Base-by-base conservation (phyloP, 2,888 invertebrate species). In the Leptinotarsa juncta region DNA sequence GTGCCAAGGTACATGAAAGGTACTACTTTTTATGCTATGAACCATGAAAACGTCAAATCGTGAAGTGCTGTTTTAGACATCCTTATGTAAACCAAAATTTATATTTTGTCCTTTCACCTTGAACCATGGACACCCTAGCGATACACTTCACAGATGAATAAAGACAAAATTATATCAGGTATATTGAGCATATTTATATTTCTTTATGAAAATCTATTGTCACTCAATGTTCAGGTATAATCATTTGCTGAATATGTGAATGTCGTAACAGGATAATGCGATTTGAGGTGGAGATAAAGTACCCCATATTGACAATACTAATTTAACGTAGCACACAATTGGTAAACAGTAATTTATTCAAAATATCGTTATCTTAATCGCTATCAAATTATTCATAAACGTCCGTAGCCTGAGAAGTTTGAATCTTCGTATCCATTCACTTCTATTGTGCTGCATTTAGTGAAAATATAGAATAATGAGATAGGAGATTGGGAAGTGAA, bases 261-360 rank as follows among this genome's bases (percentile, higher is more conserved):
- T 3, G 26, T 15, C 23, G 23, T 16, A 1, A 57, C 26, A 57
- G 15, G 15, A 23, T 20, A 23, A 57, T 57, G 12, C 57, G 23
- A 23, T 57, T 57, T 4, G 15, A 57, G 57, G 20, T 57, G 57
- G 15, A 23, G 57, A 57, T 57, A 57, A 57, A 15, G 57, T 57
- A 23, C 57, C 15, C 15, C n/a, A 51, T 16, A 57, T 20, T 57
- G 26, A 57, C 57, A 57, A 57, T 23, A 23, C 26, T 57, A 57
- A 57, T 57, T 57, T 57, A 14, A 12, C 18, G 12, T 18, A 53
- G 18, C 12, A 18, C 4, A 18, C 18, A 53, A 18, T 18, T 53
- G 18, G 18, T 53, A 12, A 53, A 18, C 15, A 23, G 23, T 14
- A 57, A 23, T 57, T 20, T 57, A 57, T 57, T 57, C 57, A 53